Evolutionary conservation across 2,888 invertebrate species (phyloP), one percentile per base, ranked within the genome.

Genomic region (Dynastes hyllus): DNA sequence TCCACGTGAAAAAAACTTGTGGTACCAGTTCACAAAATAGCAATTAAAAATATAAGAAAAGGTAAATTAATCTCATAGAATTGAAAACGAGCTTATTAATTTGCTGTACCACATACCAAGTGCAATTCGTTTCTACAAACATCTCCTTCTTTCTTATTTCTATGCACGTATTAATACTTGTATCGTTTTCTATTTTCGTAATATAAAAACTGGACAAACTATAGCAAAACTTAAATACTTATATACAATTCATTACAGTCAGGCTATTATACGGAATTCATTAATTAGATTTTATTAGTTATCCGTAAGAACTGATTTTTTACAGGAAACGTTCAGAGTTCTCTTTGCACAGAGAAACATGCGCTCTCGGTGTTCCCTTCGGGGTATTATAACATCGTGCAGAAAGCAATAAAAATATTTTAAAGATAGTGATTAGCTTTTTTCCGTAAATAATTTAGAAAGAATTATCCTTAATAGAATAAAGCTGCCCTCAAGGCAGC

Each of bases 381-480:
- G 45, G 37, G 66, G 16, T 67, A 67, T 67, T 9, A 67, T 16
- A 67, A 22, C 16, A 67, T 67, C 22, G n/a, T 8, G 9, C 45
- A 11, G 9, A 50, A 67, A 45, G 66, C 16, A 67, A 67, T 67
- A 67, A 16, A 67, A 50, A 67, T 67, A 67, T 45, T 22, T 67
- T 67, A 45, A 67, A 67, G 45, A 67, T 67, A 67, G 22, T 45
- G 45, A 67, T 67, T 45, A 45, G 45, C 37, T 67, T 67, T 67
- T 66, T 67, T 67, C 29, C 16, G n/a, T 50, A 40, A 67, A 67
- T 67, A 67, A 67, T 67, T 67, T 37, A 22, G 16, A 67, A 67
- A 67, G 66, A 67, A 67, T 67, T 67, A 67, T 67, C 16, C 16
- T 67, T 67, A 67, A 67, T 67, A 67, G 66, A 67, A 67, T 67